Conservation (phyloP, 2,797 vertebrate genomes). For the Pogonophryne albipinna region DNA sequence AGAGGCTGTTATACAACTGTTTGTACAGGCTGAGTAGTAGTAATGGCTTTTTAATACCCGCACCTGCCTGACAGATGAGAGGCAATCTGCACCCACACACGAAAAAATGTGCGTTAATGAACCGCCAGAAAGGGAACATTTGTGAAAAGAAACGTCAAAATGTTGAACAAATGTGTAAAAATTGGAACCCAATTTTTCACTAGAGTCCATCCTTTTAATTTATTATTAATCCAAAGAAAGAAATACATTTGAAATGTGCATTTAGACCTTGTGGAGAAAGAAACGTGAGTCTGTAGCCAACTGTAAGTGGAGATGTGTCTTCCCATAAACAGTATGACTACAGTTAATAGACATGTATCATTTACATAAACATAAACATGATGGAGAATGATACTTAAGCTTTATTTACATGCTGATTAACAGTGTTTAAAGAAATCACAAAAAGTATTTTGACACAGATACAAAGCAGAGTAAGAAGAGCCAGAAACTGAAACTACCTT, state of each 20-base stretch:
- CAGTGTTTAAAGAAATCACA: conserved; percentile 19
- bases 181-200: background rate
- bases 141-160: background rate
- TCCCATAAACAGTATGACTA: background rate
- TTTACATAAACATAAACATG: background rate
- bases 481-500: conserved; percentile 27
- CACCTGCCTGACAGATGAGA: too few species aligned
- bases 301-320: background rate
- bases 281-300: background rate
- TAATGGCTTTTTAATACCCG: too few species aligned
- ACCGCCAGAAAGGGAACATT: background rate
- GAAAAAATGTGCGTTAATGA: too few species aligned
- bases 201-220: background rate
- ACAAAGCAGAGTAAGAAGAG: conserved; percentile 34
- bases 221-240: conserved; percentile 1
- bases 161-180: background rate
- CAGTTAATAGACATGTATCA: background rate
- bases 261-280: background rate
- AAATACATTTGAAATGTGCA: background rate
- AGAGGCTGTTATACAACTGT: background rate
- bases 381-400: background rate
- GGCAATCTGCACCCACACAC: too few species aligned
- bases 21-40: background rate
- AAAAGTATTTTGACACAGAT: conserved; percentile 31
- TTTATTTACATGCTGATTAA: conserved; percentile 35